A percentile compares a stretch with the other conserved stretches of the same genome.
Conservation (phyloP, 64 coral and sea anemone genomes). For the Montipora cactus region DNA sequence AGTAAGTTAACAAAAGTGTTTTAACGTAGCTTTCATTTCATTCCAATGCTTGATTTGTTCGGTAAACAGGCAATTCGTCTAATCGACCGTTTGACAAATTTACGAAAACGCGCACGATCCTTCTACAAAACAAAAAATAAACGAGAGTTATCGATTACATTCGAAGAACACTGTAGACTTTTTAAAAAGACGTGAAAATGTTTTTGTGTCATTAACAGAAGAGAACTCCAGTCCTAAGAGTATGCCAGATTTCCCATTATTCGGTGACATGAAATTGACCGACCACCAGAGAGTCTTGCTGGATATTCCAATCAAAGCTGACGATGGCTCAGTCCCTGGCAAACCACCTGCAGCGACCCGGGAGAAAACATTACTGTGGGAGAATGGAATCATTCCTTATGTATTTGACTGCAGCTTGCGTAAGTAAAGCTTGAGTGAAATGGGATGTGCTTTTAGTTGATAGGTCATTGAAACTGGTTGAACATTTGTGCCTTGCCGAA, state of each 20-base stretch:
- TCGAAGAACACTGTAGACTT: not conserved
- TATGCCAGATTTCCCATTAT: conserved; percentile 55
- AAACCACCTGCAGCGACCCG: conserved; percentile 22
- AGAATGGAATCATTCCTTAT: conserved; percentile 66
- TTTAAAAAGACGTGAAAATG: not conserved
- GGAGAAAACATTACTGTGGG: conserved; percentile 61
- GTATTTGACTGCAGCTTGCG: conserved; percentile 74
- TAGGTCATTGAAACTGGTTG: too few species aligned
- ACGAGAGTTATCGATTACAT: not conserved
- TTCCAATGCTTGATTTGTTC: too few species aligned
- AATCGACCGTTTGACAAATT: too few species aligned
- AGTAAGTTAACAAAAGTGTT: too few species aligned
- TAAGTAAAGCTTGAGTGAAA: conserved; percentile 10
- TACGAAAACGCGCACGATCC: too few species aligned
- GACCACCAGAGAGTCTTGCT: conserved; percentile 42
- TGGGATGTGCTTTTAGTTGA: not conserved
- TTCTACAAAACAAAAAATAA: not conserved
- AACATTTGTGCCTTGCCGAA: too few species aligned
- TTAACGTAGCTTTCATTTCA: too few species aligned
- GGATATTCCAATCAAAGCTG: not conserved
- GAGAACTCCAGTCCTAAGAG: conserved; percentile 46
- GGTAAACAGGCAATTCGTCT: too few species aligned
- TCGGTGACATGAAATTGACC: conserved; percentile 62
- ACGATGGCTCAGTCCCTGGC: not conserved
- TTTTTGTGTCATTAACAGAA: conserved; percentile 13